Conservation (phyloP, 2,888 invertebrate species). For the Nebria brevicollis region DNA sequence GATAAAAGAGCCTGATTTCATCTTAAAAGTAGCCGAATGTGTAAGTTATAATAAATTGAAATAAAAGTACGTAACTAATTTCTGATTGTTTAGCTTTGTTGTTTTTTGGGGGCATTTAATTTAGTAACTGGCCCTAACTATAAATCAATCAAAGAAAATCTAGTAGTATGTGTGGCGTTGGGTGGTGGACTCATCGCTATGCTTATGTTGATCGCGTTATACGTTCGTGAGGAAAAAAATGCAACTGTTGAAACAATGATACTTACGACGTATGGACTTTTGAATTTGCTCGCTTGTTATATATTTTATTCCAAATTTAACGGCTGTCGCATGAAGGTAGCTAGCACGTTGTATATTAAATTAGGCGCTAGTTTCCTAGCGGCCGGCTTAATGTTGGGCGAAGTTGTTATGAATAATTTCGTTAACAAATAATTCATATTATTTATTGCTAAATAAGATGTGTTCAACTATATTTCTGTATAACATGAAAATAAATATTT, state of each 20-base stretch:
- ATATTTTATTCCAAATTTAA: constrained; percentile 21
- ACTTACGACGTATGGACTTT: constrained; percentile 5
- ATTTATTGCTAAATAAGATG: background rate
- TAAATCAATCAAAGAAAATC: background rate
- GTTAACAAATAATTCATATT: background rate
- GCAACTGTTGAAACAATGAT: background rate
- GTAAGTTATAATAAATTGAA: constrained; percentile 7
- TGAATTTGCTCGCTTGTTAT: constrained; percentile 3
- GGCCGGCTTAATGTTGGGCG: constrained; percentile 17
- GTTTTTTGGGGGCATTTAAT: background rate
- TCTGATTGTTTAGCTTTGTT: background rate
- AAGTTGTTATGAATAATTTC: background rate
- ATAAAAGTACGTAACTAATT: background rate
- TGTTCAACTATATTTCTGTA: background rate
- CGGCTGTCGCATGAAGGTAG: constrained; percentile 7
- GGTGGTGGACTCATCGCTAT: constrained; percentile 5
- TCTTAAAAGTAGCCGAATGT: background rate
- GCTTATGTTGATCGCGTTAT: background rate
- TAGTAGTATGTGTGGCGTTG: background rate
- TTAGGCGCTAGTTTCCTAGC: constrained; percentile 26
- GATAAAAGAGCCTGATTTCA: constrained; percentile 9
- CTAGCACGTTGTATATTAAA: constrained; percentile 6
- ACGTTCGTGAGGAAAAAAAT: background rate
- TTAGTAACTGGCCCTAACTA: background rate
- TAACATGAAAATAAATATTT: background rate